A percentile compares a stretch with the other conserved stretches of the same genome.
These are phyloP conservation scores for Nanorana parkeri DNA, from an alignment of 2,113 vertebrate genomes.

Conservation along the genomic window DNA sequence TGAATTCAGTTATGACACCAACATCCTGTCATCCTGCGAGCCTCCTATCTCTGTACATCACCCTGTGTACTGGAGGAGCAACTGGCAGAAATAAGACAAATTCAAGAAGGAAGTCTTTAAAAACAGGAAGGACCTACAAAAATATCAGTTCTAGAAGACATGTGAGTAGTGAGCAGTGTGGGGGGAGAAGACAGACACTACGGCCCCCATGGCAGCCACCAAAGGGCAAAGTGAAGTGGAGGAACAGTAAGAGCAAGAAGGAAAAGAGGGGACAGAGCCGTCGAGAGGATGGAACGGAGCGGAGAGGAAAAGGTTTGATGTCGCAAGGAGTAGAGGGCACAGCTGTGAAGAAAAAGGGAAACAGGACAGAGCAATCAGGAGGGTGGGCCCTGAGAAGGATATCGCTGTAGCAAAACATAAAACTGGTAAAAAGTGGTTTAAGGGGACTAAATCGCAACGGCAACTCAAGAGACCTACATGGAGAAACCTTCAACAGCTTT, in stretches of 20 bases:
- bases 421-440: neutral
- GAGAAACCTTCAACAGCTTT: no score
- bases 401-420: neutral
- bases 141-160: constrained; percentile 34
- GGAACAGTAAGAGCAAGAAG: neutral
- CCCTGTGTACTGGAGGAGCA: neutral
- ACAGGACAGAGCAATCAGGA: constrained; percentile 17
- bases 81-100: constrained; percentile 18
- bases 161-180: neutral
- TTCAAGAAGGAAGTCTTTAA: constrained; percentile 42
- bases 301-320: neutral
- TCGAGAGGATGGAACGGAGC: neutral
- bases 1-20: constrained; percentile 5
- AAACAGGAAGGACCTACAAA: constrained; percentile 52
- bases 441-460: no score
- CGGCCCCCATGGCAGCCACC: neutral
- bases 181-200: constrained; percentile 3
- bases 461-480: no score
- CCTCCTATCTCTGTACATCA: neutral
- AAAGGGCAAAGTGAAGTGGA: neutral
- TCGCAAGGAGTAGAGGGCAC: constrained; percentile 9
- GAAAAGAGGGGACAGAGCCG: neutral
- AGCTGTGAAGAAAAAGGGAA: constrained; percentile 28
- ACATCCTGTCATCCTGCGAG: constrained; percentile 14
- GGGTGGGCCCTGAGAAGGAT: neutral